Evolutionary conservation across 2,888 invertebrate species (phyloP).

Genomic region (Megalurothrips usitatus): DNA sequence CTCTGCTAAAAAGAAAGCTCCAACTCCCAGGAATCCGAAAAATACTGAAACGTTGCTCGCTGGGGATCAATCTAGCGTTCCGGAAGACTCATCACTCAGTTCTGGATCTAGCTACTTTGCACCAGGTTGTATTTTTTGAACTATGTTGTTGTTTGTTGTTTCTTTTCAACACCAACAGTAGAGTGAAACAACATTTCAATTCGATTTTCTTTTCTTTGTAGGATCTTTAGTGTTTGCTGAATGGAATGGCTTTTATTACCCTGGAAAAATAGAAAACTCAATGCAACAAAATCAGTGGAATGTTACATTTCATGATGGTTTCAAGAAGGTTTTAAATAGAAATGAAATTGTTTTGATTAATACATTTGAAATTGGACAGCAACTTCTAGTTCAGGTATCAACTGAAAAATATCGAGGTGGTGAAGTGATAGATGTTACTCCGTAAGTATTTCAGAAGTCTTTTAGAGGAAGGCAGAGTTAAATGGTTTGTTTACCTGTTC

Average conservation of each 20-base stretch:
- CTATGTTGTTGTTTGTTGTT: background rate
- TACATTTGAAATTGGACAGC: background rate
- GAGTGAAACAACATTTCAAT: background rate
- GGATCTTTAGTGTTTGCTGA: background rate
- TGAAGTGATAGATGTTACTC: background rate
- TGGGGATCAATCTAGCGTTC: background rate
- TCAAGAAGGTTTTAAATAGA: background rate
- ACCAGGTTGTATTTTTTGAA: background rate
- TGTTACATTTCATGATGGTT: background rate
- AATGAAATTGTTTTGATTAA: background rate
- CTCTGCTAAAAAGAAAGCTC: background rate
- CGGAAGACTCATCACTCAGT: background rate
- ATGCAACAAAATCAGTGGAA: background rate
- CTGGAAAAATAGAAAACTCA: background rate
- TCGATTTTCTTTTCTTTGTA: background rate
- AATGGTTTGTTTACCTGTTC: background rate
- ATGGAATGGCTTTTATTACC: background rate
- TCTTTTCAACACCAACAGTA: background rate
- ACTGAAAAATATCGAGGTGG: background rate
- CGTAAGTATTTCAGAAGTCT: background rate
- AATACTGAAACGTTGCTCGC: background rate
- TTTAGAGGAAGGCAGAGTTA: background rate
- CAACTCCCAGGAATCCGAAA: background rate
- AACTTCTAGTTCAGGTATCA: background rate
- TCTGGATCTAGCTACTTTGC: background rate